Evolutionary conservation across 2,888 invertebrate genomes (phyloP), one percentile per base, ranked within the genome.

Genomic region (Salticus scenicus): DNA sequence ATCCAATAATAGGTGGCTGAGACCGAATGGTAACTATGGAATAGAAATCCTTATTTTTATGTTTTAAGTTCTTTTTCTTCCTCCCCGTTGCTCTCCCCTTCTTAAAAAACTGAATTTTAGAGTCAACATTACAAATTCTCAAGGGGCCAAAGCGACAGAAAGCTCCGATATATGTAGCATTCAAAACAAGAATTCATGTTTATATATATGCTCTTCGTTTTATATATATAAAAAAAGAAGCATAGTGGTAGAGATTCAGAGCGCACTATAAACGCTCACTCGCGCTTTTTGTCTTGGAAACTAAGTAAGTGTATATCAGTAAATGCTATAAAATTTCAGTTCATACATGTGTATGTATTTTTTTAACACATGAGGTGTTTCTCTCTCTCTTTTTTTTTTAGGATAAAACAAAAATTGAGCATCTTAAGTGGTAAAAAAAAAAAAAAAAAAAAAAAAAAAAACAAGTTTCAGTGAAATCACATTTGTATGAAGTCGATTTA

Each of bases 101-200:
- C 63, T 71, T 71, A 71, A 76, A 82, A 83, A 83, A 76, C 82
- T 70, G 82, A 83, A 83, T 83, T 83, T 83, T 64, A 76, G 82
- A 83, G 82, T 83, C 82, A 83, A 83, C 82, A 83, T 83, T 83
- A 83, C 76, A 66, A 76, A 83, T 76, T 83, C 82, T 73, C 83
- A 57, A 33, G 77, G 73, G 83, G 31, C 37, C n/a, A 31, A 47
- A 73, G 83, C 72, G 83, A 77, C 83, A 67, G 83, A 84, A 74
- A 77, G 77, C 82, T 28, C 30, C 69, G 69, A 70, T 73, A 70
- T 81, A 83, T 77, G 83, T 77, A 84, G 77, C 76, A 84, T 84
- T 77, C 83, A 84, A 84, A 84, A 77, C 77, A 73, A 77, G 77
- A 75, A 84, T 72, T 84, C 77, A 76, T 77, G 77, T 84, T 77